phyloP scores from a whole-genome alignment of 2,888 invertebrate species.

The Chymomyza amoena region DNA sequence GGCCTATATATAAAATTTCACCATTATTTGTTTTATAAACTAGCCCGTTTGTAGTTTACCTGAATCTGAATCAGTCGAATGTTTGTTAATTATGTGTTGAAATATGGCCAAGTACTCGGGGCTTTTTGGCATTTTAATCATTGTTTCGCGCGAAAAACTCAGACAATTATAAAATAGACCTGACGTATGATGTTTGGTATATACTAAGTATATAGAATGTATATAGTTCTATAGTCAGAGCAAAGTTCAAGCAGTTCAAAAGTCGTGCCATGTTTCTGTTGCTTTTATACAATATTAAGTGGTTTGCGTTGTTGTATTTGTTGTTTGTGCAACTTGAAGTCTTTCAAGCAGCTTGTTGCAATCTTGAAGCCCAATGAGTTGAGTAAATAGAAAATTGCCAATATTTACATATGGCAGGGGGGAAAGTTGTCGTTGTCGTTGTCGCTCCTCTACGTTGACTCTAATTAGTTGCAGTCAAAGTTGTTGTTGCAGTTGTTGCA shows the following conservation, averaged over 20 bases:
- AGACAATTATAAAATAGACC: no score
- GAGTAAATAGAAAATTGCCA: constrained; percentile 67
- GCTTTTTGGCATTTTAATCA: constrained; percentile 21
- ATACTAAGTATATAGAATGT: neutral
- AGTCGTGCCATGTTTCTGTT: neutral
- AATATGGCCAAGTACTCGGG: constrained; percentile 45
- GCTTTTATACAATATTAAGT: neutral
- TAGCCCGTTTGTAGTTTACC: neutral
- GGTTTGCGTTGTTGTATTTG: constrained; percentile 4
- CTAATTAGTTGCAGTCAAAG: constrained; percentile 54
- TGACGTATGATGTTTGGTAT: neutral
- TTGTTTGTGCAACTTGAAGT: constrained; percentile 25
- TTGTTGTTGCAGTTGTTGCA: constrained; percentile 17
- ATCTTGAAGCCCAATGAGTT: constrained; percentile 61
- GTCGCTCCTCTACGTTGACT: constrained; percentile 31
- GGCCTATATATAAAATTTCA: no score
- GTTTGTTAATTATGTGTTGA: constrained; percentile 62
- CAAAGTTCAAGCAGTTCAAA: neutral
- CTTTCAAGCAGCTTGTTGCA: constrained; percentile 58
- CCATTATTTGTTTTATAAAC: neutral
- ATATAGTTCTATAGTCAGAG: neutral
- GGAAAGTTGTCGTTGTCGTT: neutral
- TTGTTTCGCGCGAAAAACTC: constrained; percentile 9
- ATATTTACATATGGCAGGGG: constrained; percentile 41
- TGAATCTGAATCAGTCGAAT: neutral